Evolutionary conservation across 2,797 vertebrate genomes (phyloP).

Genomic region (Lithobates sylvaticus): DNA sequence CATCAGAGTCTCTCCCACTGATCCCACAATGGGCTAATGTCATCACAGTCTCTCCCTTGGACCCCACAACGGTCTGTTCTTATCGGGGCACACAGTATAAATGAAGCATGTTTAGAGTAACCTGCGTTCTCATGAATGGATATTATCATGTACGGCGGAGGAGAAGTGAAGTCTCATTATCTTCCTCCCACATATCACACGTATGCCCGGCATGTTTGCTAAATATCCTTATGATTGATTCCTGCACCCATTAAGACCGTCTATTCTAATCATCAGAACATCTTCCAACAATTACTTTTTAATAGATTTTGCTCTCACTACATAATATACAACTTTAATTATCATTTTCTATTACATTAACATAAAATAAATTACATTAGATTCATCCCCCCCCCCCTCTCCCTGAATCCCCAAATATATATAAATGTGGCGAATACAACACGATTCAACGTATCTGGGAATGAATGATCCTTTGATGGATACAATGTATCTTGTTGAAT

Average conservation of each 20-base stretch:
- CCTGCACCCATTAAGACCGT: slow-evolving; percentile 14
- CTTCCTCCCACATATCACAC: slow-evolving; percentile 17
- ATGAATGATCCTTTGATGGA: slow-evolving; percentile 11
- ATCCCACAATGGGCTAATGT: too few relatives aligned
- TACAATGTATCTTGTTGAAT: not conserved
- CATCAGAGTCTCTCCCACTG: too few relatives aligned
- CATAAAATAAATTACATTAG: slow-evolving; percentile 12
- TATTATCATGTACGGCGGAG: not conserved
- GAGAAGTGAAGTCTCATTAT: slow-evolving; percentile 13
- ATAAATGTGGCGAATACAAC: not conserved
- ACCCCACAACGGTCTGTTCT: too few relatives aligned
- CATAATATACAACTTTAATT: slow-evolving; percentile 36
- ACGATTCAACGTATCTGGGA: not conserved
- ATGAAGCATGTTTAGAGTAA: too few relatives aligned
- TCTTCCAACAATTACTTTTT: slow-evolving; percentile 27
- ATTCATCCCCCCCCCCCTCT: not conserved
- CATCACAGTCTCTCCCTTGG: too few relatives aligned
- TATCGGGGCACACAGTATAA: too few relatives aligned
- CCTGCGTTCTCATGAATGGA: not conserved
- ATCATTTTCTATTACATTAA: slow-evolving; percentile 31
- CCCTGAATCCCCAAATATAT: slow-evolving; percentile 20
- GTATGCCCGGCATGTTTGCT: not conserved
- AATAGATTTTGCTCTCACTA: slow-evolving; percentile 19
- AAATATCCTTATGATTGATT: slow-evolving; percentile 36
- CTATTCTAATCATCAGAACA: slow-evolving; percentile 33